phyloP scores from a whole-genome alignment of 1,140 invertebrate species.

The Apocrypta bakeri region DNA sequence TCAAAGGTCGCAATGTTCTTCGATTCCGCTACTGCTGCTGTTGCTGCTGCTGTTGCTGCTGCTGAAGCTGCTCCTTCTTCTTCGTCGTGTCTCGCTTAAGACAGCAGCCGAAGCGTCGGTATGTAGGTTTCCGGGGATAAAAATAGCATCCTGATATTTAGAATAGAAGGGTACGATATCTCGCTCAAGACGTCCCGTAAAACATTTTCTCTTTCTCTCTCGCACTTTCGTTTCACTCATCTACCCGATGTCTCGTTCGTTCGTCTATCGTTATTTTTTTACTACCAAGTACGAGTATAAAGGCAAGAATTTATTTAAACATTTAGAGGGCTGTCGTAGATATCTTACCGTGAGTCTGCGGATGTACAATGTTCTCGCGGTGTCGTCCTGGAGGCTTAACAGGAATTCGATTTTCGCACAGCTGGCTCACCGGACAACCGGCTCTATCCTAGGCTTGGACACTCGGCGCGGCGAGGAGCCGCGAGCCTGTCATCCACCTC shows the following conservation, averaged over 20 bases:
- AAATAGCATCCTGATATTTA: constrained; percentile 72
- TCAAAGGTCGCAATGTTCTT: too few species aligned
- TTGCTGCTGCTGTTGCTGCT: too few species aligned
- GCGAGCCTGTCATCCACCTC: constrained; percentile 63
- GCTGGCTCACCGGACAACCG: too few species aligned
- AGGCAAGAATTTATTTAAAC: too few species aligned
- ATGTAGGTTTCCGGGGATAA: constrained; percentile 70
- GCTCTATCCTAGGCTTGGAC: constrained; percentile 52
- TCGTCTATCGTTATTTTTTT: too few species aligned
- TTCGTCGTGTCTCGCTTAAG: neutral
- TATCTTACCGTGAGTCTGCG: too few species aligned
- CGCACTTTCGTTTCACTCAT: neutral
- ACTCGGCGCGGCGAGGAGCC: constrained; percentile 46
- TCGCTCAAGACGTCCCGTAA: constrained; percentile 51
- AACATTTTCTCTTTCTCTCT: constrained; percentile 37
- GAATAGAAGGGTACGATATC: constrained; percentile 60
- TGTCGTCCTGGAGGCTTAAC: too few species aligned
- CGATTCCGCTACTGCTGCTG: too few species aligned
- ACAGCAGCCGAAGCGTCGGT: constrained; percentile 53
- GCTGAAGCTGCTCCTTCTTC: neutral
- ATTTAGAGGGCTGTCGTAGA: too few species aligned
- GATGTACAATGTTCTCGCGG: too few species aligned
- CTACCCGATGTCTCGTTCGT: neutral
- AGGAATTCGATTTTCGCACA: too few species aligned
- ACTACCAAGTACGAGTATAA: too few species aligned